Conservation (phyloP, 2,888 invertebrate genomes). For the Apotomis betuletana region DNA sequence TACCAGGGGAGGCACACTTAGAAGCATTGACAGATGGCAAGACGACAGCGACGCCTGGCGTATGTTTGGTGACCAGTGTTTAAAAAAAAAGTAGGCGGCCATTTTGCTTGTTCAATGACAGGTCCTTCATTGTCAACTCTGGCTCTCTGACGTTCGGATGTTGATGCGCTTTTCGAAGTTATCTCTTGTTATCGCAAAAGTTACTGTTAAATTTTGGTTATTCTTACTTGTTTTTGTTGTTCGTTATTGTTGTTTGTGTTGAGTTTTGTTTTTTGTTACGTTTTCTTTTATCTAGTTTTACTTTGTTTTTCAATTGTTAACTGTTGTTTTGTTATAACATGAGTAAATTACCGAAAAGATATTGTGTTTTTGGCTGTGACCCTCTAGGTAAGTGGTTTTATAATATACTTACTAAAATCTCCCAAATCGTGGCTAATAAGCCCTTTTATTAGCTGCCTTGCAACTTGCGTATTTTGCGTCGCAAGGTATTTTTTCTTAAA, state of each 20-base stretch:
- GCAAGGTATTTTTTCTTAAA: neutral
- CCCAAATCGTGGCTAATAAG: neutral
- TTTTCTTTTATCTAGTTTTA: neutral
- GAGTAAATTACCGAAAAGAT: neutral
- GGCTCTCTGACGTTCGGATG: neutral
- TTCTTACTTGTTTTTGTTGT: neutral
- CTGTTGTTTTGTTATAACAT: neutral
- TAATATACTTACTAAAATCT: neutral
- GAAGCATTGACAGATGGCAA: too few relatives aligned
- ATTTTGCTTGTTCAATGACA: too few relatives aligned
- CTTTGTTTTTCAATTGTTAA: neutral
- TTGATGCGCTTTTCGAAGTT: neutral
- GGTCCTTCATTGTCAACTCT: neutral
- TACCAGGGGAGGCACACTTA: too few relatives aligned
- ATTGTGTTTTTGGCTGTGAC: neutral
- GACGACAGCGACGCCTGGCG: too few relatives aligned
- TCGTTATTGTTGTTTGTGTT: too few relatives aligned
- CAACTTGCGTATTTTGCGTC: neutral
- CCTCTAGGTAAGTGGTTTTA: neutral
- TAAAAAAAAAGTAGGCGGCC: too few relatives aligned
- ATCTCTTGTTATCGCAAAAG: neutral
- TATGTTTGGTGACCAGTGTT: too few relatives aligned
- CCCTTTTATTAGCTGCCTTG: neutral
- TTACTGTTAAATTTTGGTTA: neutral
- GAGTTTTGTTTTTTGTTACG: neutral